Conservation (phyloP, 2,797 vertebrate species). For the Chlorospingus flavigularis region DNA sequence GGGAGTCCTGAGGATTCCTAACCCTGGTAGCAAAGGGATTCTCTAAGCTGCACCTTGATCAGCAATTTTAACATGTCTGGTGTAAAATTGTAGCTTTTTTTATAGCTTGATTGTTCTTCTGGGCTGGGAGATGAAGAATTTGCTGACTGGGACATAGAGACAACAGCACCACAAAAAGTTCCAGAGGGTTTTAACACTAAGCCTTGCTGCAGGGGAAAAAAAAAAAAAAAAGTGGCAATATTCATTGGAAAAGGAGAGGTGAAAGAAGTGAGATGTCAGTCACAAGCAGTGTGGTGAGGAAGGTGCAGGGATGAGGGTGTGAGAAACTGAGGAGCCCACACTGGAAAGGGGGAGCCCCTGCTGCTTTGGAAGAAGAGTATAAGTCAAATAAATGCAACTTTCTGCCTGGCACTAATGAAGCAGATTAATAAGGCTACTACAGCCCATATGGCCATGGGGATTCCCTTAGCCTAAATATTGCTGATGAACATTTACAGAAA, state of each 20-base stretch:
- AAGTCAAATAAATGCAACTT: conserved; percentile 14
- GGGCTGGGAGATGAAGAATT: background rate
- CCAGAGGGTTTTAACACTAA: conserved; percentile 10
- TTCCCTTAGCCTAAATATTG: conserved; percentile 7
- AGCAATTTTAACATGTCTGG: background rate
- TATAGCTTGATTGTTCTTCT: background rate
- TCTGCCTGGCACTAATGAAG: conserved; percentile 24
- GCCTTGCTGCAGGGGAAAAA: conserved; percentile 1
- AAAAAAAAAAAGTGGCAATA: background rate
- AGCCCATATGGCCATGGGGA: background rate
- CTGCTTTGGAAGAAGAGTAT: background rate
- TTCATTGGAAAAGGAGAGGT: conserved; percentile 24
- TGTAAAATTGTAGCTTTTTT: background rate
- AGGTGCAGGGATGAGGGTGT: background rate
- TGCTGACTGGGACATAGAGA: conserved; percentile 36
- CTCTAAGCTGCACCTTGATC: background rate
- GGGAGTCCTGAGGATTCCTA: conserved; percentile 19
- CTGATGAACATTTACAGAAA: background rate
- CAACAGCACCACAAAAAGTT: conserved; percentile 2
- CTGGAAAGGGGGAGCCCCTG: background rate
- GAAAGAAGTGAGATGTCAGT: conserved; percentile 7
- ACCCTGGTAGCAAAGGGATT: background rate
- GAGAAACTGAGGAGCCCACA: background rate
- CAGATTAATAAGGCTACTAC: background rate
- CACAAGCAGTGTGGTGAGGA: background rate